A percentile compares a stretch with the other conserved stretches of the same genome.
phyloP scores from a whole-genome alignment of 1,140 invertebrate species.

The Drosophila albomicans region DNA sequence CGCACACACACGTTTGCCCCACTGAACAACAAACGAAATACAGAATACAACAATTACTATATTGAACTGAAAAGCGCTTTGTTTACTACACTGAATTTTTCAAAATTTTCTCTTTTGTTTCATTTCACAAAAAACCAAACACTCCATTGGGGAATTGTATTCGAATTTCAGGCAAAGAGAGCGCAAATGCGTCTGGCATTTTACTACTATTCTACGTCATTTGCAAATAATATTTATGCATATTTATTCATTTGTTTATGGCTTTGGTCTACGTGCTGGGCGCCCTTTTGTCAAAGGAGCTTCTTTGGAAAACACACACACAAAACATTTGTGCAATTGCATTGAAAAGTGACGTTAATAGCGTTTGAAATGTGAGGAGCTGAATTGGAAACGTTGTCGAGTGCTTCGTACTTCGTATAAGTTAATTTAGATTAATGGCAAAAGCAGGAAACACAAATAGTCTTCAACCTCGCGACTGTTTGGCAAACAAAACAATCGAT shows the following conservation, averaged over 20 bases:
- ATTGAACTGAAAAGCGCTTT: slow-evolving; percentile 11
- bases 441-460: slow-evolving; percentile 30
- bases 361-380: slow-evolving; percentile 6
- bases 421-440: background rate
- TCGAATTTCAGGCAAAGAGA: slow-evolving; percentile 15
- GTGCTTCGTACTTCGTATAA: background rate
- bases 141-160: slow-evolving; percentile 14
- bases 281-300: slow-evolving; percentile 34
- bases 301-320: background rate
- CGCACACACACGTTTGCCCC: slow-evolving; percentile 14
- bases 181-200: background rate
- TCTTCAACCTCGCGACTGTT: slow-evolving; percentile 1
- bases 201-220: slow-evolving; percentile 6
- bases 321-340: background rate
- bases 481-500: slow-evolving; percentile 14
- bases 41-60: slow-evolving; percentile 9
- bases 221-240: slow-evolving; percentile 26
- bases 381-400: background rate
- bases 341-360: background rate
- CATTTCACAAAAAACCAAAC: slow-evolving; percentile 16
- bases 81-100: slow-evolving; percentile 19
- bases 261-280: slow-evolving; percentile 32
- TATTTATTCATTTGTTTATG: slow-evolving; percentile 52
- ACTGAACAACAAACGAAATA: slow-evolving; percentile 17
- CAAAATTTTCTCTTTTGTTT: slow-evolving; percentile 2